Conservation (phyloP, 2,888 invertebrate genomes). For the Harpalus rufipes region DNA sequence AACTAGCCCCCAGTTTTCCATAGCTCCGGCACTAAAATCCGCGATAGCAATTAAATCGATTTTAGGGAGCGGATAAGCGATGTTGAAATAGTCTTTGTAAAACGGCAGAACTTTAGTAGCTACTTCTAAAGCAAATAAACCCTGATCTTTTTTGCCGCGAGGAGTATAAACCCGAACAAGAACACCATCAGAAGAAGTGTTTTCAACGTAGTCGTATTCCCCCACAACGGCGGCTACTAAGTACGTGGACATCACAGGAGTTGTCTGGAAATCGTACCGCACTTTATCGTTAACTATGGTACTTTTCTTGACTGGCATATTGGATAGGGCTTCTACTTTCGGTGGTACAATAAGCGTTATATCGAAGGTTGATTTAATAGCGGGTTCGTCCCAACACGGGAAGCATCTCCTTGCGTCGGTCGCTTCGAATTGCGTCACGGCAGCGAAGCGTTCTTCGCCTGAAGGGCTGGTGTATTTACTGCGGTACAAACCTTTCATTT, state of each 20-base stretch:
- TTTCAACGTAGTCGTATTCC: slow-evolving; percentile 96
- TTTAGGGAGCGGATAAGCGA: slow-evolving; percentile 97
- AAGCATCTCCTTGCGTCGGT: slow-evolving; percentile 95
- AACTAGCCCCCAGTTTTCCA: slow-evolving; percentile 98
- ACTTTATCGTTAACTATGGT: slow-evolving; percentile 69
- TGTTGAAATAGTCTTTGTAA: slow-evolving; percentile 96
- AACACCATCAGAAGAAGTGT: slow-evolving; percentile 89
- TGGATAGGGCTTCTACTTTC: slow-evolving; percentile 92
- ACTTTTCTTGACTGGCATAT: slow-evolving; percentile 86
- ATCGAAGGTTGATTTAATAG: slow-evolving; percentile 96
- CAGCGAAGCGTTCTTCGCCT: slow-evolving; percentile 90
- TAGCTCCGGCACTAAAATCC: slow-evolving; percentile 96
- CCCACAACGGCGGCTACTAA: slow-evolving; percentile 96
- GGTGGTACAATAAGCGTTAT: slow-evolving; percentile 90
- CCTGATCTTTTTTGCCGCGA: slow-evolving; percentile 94
- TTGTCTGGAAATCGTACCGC: slow-evolving; percentile 84
- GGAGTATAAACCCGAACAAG: slow-evolving; percentile 91
- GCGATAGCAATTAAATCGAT: slow-evolving; percentile 97
- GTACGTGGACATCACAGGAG: slow-evolving; percentile 97
- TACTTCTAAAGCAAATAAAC: slow-evolving; percentile 93
- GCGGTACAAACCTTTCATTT: slow-evolving; percentile 96
- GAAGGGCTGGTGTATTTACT: slow-evolving; percentile 88
- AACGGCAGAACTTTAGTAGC: slow-evolving; percentile 95
- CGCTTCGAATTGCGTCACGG: slow-evolving; percentile 95
- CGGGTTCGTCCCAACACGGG: slow-evolving; percentile 99